phyloP scores from a whole-genome alignment of 2,797 vertebrate genomes.

The Paedocypris micromegethes region DNA sequence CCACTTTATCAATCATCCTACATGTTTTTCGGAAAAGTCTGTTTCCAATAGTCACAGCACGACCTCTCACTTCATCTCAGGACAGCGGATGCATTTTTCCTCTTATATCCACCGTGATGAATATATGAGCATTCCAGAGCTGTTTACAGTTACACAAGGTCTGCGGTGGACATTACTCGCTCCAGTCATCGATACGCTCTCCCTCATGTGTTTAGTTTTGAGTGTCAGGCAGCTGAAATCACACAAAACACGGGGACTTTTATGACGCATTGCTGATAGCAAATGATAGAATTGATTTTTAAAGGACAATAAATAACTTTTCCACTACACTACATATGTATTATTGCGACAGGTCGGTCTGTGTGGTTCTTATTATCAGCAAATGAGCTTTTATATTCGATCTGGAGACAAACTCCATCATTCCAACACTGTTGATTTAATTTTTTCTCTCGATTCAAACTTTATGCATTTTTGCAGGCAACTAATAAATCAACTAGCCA shows the following conservation, averaged over 20 bases:
- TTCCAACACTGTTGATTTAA: conserved; percentile 53
- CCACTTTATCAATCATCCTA: conserved; percentile 11
- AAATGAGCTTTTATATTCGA: conserved; percentile 43
- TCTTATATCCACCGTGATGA: conserved; percentile 46
- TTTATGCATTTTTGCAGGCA: conserved; percentile 45
- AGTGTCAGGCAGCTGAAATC: too few relatives aligned
- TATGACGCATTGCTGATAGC: too few relatives aligned
- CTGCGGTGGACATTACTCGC: conserved; percentile 49
- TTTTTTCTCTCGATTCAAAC: conserved; percentile 52
- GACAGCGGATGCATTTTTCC: conserved; percentile 53
- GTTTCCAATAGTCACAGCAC: conserved; percentile 52
- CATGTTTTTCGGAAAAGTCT: conserved; percentile 41
- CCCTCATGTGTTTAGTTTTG: too few relatives aligned
- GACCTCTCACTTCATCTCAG: conserved; percentile 47
- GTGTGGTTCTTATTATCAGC: conserved; percentile 65
- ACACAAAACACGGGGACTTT: too few relatives aligned
- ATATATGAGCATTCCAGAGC: conserved; percentile 59
- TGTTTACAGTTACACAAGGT: conserved; percentile 50
- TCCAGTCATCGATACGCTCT: too few relatives aligned
- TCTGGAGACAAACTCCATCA: conserved; percentile 40
- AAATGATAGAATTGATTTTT: too few relatives aligned
- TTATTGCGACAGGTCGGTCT: not conserved
- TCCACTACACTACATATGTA: too few relatives aligned
- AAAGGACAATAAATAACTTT: too few relatives aligned
- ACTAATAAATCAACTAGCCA: conserved; percentile 9